Evolutionary conservation across 2,888 invertebrate species (phyloP), one percentile per base, ranked within the genome.

Genomic region (Caenorhabditis becei): DNA sequence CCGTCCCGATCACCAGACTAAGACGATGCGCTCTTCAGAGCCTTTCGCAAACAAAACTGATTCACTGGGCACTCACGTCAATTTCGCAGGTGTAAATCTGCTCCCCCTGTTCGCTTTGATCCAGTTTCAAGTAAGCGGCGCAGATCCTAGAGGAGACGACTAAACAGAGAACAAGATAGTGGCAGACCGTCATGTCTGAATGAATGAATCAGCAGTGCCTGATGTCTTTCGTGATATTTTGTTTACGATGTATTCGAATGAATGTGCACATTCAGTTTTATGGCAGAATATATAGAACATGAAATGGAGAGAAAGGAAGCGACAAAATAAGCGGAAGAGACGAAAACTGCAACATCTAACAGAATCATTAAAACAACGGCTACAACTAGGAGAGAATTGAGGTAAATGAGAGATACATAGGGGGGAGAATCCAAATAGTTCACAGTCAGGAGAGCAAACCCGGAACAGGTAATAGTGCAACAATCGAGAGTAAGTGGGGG

Each of bases 251-350:
- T 11, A 20, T 24, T 11, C 35, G 58, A 49, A 20, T 26, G 61
- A n/a, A 47, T 72, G 63, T 41, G 62, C 62, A 72, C 24, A 63
- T 56, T 72, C 23, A 63, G 56, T 72, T 72, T 72, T 72, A 72
- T 72, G 63, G 56, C 63, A 59, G n/a, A 28, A 49, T 1, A 59
- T 35, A 20, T 3, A 24, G 32, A 56, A 69, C 14, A 20, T 49
- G 16, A 28, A 18, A 32, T 1, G 51, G 49, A 51, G 16, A 54
- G 41, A 18, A 53, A 14, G 47, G 47, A 47, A 49, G 28, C 58
- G 58, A 16, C 16, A 16, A 20, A 23, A 28, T 18, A 54, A 56
- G 47, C 10, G 37, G 14, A 18, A 47, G 1, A 35, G 35, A 26
- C 20, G 23, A 35, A 53, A 5, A 26, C 7, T 26, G 28, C 24